phyloP scores from a whole-genome alignment of 2,113 vertebrate species.

The Zootoca vivipara region DNA sequence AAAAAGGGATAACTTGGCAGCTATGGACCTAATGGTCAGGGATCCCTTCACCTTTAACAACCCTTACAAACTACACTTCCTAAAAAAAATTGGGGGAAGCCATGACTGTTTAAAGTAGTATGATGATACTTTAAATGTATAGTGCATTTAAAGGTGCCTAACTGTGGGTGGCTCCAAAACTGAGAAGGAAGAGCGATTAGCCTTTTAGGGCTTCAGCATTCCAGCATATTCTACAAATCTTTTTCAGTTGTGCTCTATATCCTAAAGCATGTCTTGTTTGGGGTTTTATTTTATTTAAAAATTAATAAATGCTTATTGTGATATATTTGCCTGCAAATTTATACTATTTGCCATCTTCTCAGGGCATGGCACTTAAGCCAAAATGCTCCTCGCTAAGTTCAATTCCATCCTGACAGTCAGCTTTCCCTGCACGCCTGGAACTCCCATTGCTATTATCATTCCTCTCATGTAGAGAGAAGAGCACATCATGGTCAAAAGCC shows the following conservation, averaged over 20 bases:
- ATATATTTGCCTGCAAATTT: not conserved
- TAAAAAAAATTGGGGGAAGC: too few species aligned
- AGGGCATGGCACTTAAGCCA: not conserved
- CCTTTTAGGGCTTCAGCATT: not conserved
- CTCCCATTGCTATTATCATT: not conserved
- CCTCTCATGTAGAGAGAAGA: not conserved
- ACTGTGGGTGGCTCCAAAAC: not conserved
- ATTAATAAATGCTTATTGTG: not conserved
- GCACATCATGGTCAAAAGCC: not conserved
- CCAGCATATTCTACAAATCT: not conserved
- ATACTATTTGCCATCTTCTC: not conserved
- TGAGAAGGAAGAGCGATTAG: not conserved
- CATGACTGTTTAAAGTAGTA: too few species aligned
- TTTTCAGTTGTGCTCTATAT: not conserved
- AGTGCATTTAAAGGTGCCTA: too few species aligned
- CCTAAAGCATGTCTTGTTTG: not conserved
- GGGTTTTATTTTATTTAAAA: constrained; percentile 14
- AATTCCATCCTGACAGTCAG: not conserved
- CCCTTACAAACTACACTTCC: too few species aligned
- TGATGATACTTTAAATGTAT: too few species aligned
- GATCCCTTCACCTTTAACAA: too few species aligned
- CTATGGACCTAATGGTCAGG: too few species aligned
- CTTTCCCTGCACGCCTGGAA: constrained; percentile 17
- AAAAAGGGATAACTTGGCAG: too few species aligned
- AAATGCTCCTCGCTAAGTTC: not conserved